Conservation (phyloP, 2,888 invertebrate genomes). For the Heteropelma amictum region DNA sequence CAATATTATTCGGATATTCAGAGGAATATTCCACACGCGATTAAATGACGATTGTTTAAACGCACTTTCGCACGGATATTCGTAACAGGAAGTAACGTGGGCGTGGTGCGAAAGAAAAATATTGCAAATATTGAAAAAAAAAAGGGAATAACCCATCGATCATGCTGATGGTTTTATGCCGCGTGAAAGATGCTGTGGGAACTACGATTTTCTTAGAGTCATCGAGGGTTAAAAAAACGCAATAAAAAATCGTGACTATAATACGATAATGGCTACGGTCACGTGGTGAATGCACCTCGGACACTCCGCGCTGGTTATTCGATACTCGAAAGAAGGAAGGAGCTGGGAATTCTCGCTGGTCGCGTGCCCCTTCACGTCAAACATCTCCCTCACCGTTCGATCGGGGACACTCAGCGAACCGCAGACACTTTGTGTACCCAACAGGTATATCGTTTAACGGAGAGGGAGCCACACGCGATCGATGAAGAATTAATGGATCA, state of each 20-base stretch:
- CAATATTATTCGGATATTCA: too few species aligned
- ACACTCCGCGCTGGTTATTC: conserved; percentile 43
- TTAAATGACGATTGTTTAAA: not conserved
- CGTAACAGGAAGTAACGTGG: not conserved
- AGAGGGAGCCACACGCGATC: conserved; percentile 17
- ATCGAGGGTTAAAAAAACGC: conserved; percentile 45
- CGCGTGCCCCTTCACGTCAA: conserved; percentile 46
- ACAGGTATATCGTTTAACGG: conserved; percentile 47
- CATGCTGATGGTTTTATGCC: conserved; percentile 54
- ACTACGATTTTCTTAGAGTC: conserved; percentile 22
- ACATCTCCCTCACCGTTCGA: conserved; percentile 20
- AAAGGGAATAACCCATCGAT: conserved; percentile 60
- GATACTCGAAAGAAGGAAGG: conserved; percentile 39
- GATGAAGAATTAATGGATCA: conserved; percentile 18
- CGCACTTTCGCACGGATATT: conserved; percentile 41
- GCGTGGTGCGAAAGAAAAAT: not conserved
- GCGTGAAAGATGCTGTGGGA: conserved; percentile 51
- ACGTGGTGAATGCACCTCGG: conserved; percentile 50
- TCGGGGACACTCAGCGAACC: conserved; percentile 38
- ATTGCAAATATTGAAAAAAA: conserved; percentile 36
- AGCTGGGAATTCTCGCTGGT: conserved; percentile 48
- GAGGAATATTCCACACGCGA: too few species aligned
- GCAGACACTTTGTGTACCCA: conserved; percentile 51
- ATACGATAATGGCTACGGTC: conserved; percentile 62
- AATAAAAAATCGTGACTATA: conserved; percentile 57